Evolutionary conservation across 2,113 vertebrate species (phyloP).

Genomic region (Callospermophilus lateralis): DNA sequence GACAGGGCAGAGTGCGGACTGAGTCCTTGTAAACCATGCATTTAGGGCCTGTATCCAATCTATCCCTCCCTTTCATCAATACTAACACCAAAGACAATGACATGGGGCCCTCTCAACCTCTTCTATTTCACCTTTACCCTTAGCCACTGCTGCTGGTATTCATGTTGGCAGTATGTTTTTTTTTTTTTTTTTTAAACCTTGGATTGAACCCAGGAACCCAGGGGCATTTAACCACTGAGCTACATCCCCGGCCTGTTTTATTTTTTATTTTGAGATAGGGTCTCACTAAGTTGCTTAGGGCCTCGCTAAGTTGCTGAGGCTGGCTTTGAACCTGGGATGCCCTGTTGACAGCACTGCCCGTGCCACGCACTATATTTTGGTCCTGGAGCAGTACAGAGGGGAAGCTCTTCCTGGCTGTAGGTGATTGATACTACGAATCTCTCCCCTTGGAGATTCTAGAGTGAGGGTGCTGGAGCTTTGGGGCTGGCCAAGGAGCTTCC

Average conservation of each 20-base stretch:
- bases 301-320: too few species aligned
- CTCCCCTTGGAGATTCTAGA: background rate
- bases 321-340: too few species aligned
- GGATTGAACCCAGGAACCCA: too few species aligned
- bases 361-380: background rate
- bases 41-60: background rate
- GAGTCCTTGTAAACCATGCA: rapidly evolving
- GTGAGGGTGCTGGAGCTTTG: too few species aligned
- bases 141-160: background rate
- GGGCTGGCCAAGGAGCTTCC: background rate
- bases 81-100: background rate
- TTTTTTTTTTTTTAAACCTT: too few species aligned
- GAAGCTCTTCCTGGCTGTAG: background rate
- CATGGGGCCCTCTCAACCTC: background rate
- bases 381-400: background rate
- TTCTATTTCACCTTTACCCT: background rate
- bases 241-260: too few species aligned
- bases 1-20: background rate
- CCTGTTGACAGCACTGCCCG: background rate
- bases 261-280: too few species aligned
- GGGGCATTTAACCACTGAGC: too few species aligned
- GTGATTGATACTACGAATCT: background rate
- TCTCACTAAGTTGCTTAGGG: too few species aligned
- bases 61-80: background rate
- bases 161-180: too few species aligned